Evolutionary conservation across 2,113 vertebrate genomes (phyloP), one percentile per base, ranked within the genome.

Genomic region (Suricata suricatta): DNA sequence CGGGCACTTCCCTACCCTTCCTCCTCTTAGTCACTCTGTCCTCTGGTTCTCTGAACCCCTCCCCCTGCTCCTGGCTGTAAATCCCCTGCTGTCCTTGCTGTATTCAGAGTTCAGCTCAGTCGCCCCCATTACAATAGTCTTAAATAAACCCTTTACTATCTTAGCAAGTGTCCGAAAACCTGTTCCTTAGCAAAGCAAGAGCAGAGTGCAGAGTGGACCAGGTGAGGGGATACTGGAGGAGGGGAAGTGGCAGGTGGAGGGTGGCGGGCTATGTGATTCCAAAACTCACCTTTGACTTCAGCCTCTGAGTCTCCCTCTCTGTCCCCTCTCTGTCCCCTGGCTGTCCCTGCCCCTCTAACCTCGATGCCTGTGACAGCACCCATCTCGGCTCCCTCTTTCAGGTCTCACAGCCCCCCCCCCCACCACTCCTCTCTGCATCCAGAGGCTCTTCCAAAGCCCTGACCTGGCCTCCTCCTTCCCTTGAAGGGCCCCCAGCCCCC

Each of bases 401-500:
- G 52, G 19, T 41, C 35, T 69, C 50, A 23, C 25, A 5, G 13
- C 8, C 17, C 11, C 15, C 8, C 17, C 11, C 15, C 7, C 35
- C 69, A 8, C 33, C n/a, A 9, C n/a, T n/a, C 17, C 44, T 25
- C 11, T 64, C 83, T 72, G n/a, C 72, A 44, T 41, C 52, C 93
- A 25, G 7, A 63, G 35, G 21, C 52, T 47, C 64, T n/a, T 47
- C 52, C 68, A 27, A n/a, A 85, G 17, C 72, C 64, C 19, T 33
- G 8, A 52, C 5, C 52, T 66, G 44, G 25, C 72, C 44, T 0
- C 0, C 0, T 57, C 63, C 19, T 13, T 21, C 27, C 57, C 52
- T 3, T 31, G 72, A 6, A 9, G 4, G 52, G 27, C 25, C 72
- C 13, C 63, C 44, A 19, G 11, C 25, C 41, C 64, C 4, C 35